A percentile compares a stretch with the other conserved stretches of the same genome.
These are phyloP conservation scores for Sarcophaga peregrina DNA, from an alignment of 1,140 invertebrate genomes.

Conservation along the genomic window DNA sequence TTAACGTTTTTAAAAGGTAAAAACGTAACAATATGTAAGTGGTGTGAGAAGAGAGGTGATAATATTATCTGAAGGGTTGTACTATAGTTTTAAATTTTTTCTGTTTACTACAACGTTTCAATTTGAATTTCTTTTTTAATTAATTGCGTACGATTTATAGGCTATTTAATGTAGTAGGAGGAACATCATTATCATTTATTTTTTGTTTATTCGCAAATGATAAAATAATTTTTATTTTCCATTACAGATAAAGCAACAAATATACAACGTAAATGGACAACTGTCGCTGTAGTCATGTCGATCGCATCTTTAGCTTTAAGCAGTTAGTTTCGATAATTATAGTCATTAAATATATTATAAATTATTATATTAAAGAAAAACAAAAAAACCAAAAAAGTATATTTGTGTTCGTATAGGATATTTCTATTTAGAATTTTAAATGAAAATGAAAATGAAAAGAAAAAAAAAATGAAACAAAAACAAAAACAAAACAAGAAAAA, in stretches of 20 bases:
- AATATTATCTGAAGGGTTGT: too few relatives aligned
- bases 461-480: neutral
- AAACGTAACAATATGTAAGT: too few relatives aligned
- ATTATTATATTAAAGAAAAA: neutral
- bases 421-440: slow-evolving; percentile 62
- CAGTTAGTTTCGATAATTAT: slow-evolving; percentile 61
- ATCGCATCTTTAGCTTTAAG: slow-evolving; percentile 66
- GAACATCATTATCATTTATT: too few relatives aligned
- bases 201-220: neutral
- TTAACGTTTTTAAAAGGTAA: too few relatives aligned
- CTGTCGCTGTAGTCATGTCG: slow-evolving; percentile 65
- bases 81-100: too few relatives aligned
- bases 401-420: slow-evolving; percentile 60
- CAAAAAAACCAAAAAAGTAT: slow-evolving; percentile 48
- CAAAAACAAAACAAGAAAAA: slow-evolving; percentile 27
- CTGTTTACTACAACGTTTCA: too few relatives aligned
- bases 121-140: too few relatives aligned
- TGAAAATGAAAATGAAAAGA: neutral
- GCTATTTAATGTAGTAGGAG: too few relatives aligned
- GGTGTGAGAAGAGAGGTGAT: too few relatives aligned
- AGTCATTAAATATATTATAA: slow-evolving; percentile 44
- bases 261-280: slow-evolving; percentile 66
- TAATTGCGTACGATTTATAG: too few relatives aligned
- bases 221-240: neutral
- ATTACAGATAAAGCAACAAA: slow-evolving; percentile 64